Evolutionary conservation across 2,797 vertebrate genomes (phyloP).

Genomic region (Pangasius krempfi): DNA sequence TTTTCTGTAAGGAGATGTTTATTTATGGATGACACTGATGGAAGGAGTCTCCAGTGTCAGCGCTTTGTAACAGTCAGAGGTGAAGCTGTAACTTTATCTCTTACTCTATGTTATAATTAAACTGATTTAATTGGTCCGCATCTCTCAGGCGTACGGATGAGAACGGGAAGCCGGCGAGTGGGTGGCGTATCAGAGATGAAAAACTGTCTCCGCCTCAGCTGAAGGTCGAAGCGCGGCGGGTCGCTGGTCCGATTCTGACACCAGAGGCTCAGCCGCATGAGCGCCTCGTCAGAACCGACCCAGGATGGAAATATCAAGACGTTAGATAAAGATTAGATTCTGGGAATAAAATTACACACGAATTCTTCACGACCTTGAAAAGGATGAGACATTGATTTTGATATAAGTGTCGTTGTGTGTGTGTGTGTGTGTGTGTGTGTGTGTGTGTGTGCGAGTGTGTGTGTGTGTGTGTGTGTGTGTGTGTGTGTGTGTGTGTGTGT

Average conservation of each 20-base stretch:
- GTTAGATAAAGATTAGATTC: not conserved
- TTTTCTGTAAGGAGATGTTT: not conserved
- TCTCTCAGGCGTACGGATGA: not conserved
- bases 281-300: not conserved
- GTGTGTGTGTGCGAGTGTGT: not conserved
- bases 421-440: slow-evolving; percentile 10
- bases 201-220: not conserved
- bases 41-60: slow-evolving; percentile 2
- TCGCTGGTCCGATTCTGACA: not conserved
- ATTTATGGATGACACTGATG: not conserved
- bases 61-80: not conserved
- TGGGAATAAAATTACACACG: slow-evolving; percentile 4
- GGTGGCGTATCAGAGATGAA: not conserved
- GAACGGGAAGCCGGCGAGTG: not conserved
- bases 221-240: not conserved
- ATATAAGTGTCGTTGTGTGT: not conserved
- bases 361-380: not conserved
- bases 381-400: not conserved
- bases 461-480: not conserved
- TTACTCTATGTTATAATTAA: not conserved
- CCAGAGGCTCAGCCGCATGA: not conserved
- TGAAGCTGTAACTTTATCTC: not conserved
- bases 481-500: slow-evolving; percentile 33
- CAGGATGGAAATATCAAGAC: not conserved
- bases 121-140: not conserved